These are phyloP conservation scores for Saccostrea cuccullata DNA, from an alignment of 1,140 invertebrate genomes.

Conservation along the genomic window DNA sequence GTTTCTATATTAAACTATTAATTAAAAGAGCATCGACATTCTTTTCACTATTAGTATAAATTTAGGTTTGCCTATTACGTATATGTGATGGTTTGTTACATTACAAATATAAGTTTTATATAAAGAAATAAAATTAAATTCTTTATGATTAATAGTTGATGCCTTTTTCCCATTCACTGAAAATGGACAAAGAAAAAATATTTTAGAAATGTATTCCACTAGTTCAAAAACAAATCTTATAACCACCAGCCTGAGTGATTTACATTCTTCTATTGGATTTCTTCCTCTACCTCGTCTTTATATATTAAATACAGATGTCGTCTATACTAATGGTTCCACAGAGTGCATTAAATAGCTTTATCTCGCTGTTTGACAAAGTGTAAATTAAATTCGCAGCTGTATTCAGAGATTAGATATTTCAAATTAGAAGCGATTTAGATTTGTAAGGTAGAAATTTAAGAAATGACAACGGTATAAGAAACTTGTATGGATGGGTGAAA, in stretches of 20 bases:
- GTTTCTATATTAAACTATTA: too few relatives aligned
- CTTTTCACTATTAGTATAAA: too few relatives aligned
- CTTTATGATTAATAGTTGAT: too few relatives aligned
- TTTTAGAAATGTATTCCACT: not conserved
- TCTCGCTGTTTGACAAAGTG: not conserved
- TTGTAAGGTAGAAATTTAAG: conserved; percentile 14
- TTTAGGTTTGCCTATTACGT: too few relatives aligned
- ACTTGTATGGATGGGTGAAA: not conserved
- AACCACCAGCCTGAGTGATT: not conserved
- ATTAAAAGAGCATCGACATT: too few relatives aligned
- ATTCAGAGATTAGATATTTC: not conserved
- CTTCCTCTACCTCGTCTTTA: not conserved
- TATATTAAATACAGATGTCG: not conserved
- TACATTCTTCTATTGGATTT: not conserved
- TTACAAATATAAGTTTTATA: too few relatives aligned
- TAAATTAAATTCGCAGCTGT: not conserved
- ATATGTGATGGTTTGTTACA: too few relatives aligned
- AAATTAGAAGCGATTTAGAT: not conserved
- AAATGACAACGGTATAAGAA: not conserved
- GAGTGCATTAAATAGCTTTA: not conserved
- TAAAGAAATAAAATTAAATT: too few relatives aligned
- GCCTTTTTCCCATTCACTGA: too few relatives aligned
- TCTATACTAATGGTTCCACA: not conserved
- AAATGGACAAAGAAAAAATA: too few relatives aligned
- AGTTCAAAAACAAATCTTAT: not conserved